Base-by-base conservation (phyloP, 2,113 vertebrate species). In the Chaetops frenatus region DNA sequence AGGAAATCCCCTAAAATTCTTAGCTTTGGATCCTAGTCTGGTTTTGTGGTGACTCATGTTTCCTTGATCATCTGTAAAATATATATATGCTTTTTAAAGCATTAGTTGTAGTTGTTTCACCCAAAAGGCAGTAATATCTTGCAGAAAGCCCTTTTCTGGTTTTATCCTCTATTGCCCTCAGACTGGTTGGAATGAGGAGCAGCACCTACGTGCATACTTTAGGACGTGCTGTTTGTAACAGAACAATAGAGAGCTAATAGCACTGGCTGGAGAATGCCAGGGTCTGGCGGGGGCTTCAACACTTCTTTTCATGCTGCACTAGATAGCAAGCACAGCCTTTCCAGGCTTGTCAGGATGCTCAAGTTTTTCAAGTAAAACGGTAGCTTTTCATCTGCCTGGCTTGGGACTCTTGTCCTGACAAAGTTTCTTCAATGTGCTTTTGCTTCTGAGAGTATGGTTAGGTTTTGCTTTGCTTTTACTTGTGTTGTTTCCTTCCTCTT, bases 201-300 rank as follows among this genome's bases (percentile, higher is more conserved):
- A 57, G 20, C 0, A 0, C 36, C n/a, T 66, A 42, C 2, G 0
- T 11, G 17, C 10, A 0, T 72, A 19, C 33, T 76, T 76, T 73
- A 40, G 44, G 18, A n/a, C 0, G 0, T 1, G 3, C 5, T 67
- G 47, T 54, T 61, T 66, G 6, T 44, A 53, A 11, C 15, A 50
- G 18, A 5, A 31, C 10, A 60, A n/a, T 6, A n/a, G 56, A 73
- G 24, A 71, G 23, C 36, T 28, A 67, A 53, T 22, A n/a, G n/a
- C 2, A 1, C 19, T 90, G 78, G 35, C 40, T 87, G 13, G 6
- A 64, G 20, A 25, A 64, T 45, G 23, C 14, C 17, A 6, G 2
- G 6, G 31, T 66, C 38, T 86, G 20, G 61, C n/a, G 82, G 28
- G 11, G 48, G 2, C 11, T 79, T 76, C 36, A 65, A 12, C 57